Percentiles rank a stretch among this genome's conserved stretches.
Conservation (phyloP, 2,113 vertebrate species). For the Apteryx owenii region DNA sequence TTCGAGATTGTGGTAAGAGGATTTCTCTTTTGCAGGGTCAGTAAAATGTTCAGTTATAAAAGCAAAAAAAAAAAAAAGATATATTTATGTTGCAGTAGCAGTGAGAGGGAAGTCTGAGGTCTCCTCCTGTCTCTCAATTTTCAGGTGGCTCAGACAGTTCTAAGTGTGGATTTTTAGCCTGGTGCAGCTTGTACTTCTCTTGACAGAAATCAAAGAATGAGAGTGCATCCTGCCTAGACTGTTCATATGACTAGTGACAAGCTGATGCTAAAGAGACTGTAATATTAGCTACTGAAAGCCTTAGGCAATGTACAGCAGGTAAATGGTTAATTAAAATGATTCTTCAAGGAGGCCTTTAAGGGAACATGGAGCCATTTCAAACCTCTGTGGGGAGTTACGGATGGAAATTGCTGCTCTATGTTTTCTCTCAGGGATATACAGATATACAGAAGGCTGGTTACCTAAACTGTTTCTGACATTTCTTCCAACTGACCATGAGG, state of each 20-base stretch:
- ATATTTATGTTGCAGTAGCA: background rate
- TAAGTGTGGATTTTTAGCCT: background rate
- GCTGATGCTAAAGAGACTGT: slow-evolving; percentile 38
- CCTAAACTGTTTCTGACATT: slow-evolving; percentile 66
- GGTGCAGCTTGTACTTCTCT: background rate
- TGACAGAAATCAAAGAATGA: slow-evolving; percentile 38
- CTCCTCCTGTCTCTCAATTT: background rate
- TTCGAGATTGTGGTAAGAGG: slow-evolving; percentile 12
- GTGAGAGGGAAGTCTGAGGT: background rate
- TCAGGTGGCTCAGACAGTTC: background rate
- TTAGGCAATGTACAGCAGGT: slow-evolving; percentile 46
- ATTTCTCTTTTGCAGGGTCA: slow-evolving; percentile 15
- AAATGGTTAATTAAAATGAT: slow-evolving; percentile 66
- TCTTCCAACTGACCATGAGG: slow-evolving; percentile 49
- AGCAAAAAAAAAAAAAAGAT: background rate
- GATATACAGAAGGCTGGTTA: background rate
- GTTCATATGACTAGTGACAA: slow-evolving; percentile 2
- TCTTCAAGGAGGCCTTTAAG: slow-evolving; percentile 51
- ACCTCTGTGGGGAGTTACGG: slow-evolving; percentile 13
- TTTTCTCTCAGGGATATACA: slow-evolving; percentile 11
- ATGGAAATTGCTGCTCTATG: slow-evolving; percentile 18
- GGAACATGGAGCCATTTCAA: slow-evolving; percentile 35
- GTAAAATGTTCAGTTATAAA: slow-evolving; percentile 21
- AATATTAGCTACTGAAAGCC: slow-evolving; percentile 36
- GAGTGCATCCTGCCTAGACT: background rate